Base-by-base conservation (phyloP, 2,797 vertebrate species). In the Leucoraja ocellata region DNA sequence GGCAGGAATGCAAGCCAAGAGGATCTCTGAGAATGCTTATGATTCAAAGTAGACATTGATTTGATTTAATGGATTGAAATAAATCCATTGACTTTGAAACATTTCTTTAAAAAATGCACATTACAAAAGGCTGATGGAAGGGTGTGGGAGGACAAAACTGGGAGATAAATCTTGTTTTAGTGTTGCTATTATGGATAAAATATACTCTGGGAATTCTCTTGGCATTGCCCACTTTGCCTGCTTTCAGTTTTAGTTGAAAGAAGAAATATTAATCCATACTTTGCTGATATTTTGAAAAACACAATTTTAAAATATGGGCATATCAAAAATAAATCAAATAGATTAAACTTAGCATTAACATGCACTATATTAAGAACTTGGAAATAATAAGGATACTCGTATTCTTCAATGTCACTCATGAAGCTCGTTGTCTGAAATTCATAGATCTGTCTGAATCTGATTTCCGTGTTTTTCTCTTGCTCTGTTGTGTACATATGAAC, bases 401-500 rank as follows among this genome's bases (percentile, higher is more conserved):
- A 54, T 71, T 76, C 36, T 76, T 74, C 39, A 1, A 28, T 74
- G 54, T 92, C 68, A 92, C 71, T 92, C 28, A 14, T 92, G 21
- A 92, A 92, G 39, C 90, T 74, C 86, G 10, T 65, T 91, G 21
- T 92, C 90, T 13, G 11, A 46, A 94, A 95, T 95, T 94, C 94
- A 94, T 95, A 94, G 93, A 95, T 94, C 94, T 93, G 94, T 93
- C 96, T 39, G 95, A 96, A 95, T 95, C 95, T 97, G 96, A 97
- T 95, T 95, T 58, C 92, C 95, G 95, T 96, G 93, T 96, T 96
- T 96, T 95, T 97, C 95, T 97, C 95, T 97, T 95, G 96, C 77
- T 96, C 96, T 97, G 95, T 95, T 96, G 93, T 97, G 95, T 97
- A 97, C 95, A 94, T 96, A 94, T 93, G 93, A 97, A 97, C 97